Evolutionary conservation across 2,113 vertebrate genomes (phyloP).

Genomic region (Morone chrysops): DNA sequence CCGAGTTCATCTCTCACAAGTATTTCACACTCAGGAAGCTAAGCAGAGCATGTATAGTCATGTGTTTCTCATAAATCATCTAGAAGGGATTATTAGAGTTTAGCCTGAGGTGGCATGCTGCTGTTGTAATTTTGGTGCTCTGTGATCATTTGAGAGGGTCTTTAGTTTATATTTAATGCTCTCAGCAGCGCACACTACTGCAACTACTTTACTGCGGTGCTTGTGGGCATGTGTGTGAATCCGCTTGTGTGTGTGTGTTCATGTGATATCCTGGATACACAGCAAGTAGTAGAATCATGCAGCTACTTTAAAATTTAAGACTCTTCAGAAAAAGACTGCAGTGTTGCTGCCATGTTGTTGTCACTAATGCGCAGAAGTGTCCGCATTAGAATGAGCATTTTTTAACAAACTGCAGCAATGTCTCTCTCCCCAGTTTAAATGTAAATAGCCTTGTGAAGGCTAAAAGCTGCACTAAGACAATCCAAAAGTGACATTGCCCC

Average conservation of each 20-base stretch:
- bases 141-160: constrained; percentile 66
- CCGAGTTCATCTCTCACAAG: constrained; percentile 52
- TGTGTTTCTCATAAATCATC: constrained; percentile 55
- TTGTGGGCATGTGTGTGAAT: constrained; percentile 12
- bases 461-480: constrained; percentile 50
- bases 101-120: constrained; percentile 76
- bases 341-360: constrained; percentile 44
- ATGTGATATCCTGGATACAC: constrained; percentile 49
- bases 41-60: constrained; percentile 63
- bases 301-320: constrained; percentile 48
- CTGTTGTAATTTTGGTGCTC: constrained; percentile 66
- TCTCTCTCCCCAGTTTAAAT: constrained; percentile 16
- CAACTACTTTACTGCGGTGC: constrained; percentile 29
- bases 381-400: constrained; percentile 39
- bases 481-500: constrained; percentile 12
- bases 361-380: neutral
- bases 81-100: constrained; percentile 60
- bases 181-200: constrained; percentile 49
- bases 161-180: constrained; percentile 53
- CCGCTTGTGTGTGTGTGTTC: constrained; percentile 9
- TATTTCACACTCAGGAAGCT: constrained; percentile 77
- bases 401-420: constrained; percentile 28
- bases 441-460: constrained; percentile 24
- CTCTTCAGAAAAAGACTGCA: constrained; percentile 19
- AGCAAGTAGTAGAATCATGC: constrained; percentile 60